Evolutionary conservation across 2,888 invertebrate genomes (phyloP), one percentile per base, ranked within the genome.

Genomic region (Plebejus anna): DNA sequence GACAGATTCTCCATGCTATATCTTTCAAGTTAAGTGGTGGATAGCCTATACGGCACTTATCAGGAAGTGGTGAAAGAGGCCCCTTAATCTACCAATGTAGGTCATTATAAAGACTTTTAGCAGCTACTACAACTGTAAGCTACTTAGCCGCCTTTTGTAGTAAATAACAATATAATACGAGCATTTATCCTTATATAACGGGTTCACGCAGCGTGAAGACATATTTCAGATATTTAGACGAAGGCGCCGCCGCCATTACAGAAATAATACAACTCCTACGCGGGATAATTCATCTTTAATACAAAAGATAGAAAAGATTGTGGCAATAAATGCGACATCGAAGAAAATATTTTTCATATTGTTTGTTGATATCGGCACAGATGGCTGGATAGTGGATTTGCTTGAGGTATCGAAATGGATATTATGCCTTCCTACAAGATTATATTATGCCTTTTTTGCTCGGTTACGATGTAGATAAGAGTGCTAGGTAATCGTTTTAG

Each of bases 321-420:
- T 66, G 32, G 47, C 47, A 51, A 72, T 72, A 51, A 51, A 72
- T 72, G 72, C 72, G 47, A 51, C 32, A 22, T 22, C 13, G 72
- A 47, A 5, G 28, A 72, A 71, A 72, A 72, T 72, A 72, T 51
- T 72, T 72, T 72, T 28, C 42, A 71, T 71, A 71, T 71, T 66
- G 61, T 66, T 28, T 22, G 59, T 59, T 22, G 32, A 66, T 66
- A 28, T 28, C 32, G 32, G 28, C 11, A 6, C 59, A 28, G 61
- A 32, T 66, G 61, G 61, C 22, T 32, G 28, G 28, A 66, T 11
- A 28, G 22, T 32, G 11, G 28, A 66, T 11, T 28, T 32, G 61
- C 61, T 28, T 66, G 32, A 22, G 28, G 61, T 66, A 66, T 66
- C 11, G 11, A 66, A 66, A 28, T 66, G 32, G 28, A 66, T 28